Percentiles rank a stretch among this genome's conserved stretches.
These are phyloP conservation scores for Asobara japonica DNA, from an alignment of 1,140 invertebrate genomes.

Conservation along the genomic window DNA sequence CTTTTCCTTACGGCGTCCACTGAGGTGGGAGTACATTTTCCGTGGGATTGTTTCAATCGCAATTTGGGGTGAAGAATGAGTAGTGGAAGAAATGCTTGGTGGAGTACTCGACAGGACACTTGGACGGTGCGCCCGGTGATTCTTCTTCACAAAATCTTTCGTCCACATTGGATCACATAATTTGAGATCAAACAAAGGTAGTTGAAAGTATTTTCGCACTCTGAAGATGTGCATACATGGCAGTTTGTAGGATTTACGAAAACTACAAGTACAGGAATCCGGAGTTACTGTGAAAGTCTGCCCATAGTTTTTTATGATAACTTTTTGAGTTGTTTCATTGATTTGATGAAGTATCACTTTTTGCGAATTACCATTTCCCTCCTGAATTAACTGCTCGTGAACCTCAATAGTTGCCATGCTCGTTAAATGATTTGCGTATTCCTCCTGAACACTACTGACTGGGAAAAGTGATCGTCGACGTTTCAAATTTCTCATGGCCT, in stretches of 20 bases:
- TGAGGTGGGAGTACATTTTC: background rate
- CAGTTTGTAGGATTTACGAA: background rate
- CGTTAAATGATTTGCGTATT: background rate
- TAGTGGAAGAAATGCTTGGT: background rate
- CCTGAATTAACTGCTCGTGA: background rate
- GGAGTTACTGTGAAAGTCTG: background rate
- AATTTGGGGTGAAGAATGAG: background rate
- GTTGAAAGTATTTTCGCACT: slow-evolving; percentile 8
- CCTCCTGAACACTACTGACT: background rate
- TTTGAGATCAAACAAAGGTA: slow-evolving; percentile 11
- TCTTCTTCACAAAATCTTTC: background rate
- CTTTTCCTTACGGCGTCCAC: background rate
- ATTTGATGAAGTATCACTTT: background rate
- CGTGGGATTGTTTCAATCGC: background rate
- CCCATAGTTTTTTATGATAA: background rate
- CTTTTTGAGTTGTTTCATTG: background rate
- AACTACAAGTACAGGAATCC: slow-evolving; percentile 1
- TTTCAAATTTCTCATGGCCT: background rate
- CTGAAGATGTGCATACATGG: slow-evolving; percentile 28
- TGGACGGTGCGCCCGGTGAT: background rate
- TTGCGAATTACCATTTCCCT: background rate
- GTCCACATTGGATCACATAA: slow-evolving; percentile 24
- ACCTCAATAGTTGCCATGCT: background rate
- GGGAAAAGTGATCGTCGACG: background rate
- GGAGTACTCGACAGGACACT: background rate